Conservation (phyloP, 1,140 invertebrate genomes). For the Scaptomyza montana region DNA sequence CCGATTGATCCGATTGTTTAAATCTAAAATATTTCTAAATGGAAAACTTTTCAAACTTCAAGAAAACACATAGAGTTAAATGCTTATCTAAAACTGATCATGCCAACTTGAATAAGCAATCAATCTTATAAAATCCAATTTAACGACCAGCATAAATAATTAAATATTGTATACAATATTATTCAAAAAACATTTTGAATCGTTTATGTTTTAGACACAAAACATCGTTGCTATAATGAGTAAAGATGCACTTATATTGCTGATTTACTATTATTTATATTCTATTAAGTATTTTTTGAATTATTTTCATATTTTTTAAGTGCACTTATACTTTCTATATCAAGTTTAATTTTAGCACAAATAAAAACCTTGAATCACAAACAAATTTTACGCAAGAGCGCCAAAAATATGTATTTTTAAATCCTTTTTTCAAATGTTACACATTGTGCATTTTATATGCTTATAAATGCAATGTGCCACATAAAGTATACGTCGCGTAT, state of each 20-base stretch:
- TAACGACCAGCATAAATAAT: too few relatives aligned
- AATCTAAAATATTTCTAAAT: too few relatives aligned
- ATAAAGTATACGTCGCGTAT: constrained; percentile 72
- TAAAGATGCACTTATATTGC: constrained; percentile 1
- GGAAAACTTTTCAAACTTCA: background rate
- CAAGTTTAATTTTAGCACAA: constrained; percentile 12
- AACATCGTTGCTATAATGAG: background rate
- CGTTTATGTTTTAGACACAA: too few relatives aligned
- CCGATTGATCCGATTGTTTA: too few relatives aligned
- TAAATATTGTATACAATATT: too few relatives aligned
- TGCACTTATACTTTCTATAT: constrained; percentile 7
- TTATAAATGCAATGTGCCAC: constrained; percentile 28
- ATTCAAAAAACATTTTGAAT: too few relatives aligned
- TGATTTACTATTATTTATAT: background rate
- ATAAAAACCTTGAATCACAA: constrained; percentile 51
- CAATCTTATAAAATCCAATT: too few relatives aligned
- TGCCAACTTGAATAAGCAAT: too few relatives aligned
- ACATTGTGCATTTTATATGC: constrained; percentile 27
- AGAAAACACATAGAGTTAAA: too few relatives aligned
- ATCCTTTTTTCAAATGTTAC: constrained; percentile 37
- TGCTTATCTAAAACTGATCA: too few relatives aligned
- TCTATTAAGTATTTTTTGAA: too few relatives aligned
- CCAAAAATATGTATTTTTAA: constrained; percentile 34
- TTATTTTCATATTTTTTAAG: background rate
- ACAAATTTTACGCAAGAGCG: constrained; percentile 49